Evolutionary conservation across 2,888 invertebrate species (phyloP).

Genomic region (Philonicus albiceps): DNA sequence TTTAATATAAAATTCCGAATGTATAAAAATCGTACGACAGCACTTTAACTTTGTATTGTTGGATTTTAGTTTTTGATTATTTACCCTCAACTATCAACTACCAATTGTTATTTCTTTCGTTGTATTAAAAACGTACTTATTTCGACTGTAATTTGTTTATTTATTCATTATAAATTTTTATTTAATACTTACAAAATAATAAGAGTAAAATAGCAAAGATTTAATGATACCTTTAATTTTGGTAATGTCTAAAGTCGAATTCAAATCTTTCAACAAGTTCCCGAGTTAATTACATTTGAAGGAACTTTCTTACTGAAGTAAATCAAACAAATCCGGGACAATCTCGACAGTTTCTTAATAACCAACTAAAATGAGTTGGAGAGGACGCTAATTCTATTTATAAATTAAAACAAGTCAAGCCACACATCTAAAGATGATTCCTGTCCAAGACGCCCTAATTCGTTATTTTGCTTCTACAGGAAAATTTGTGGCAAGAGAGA

Average conservation of each 20-base stretch:
- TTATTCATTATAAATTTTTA: too few relatives aligned
- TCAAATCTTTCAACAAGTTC: not conserved
- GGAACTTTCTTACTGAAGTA: not conserved
- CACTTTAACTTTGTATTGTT: too few relatives aligned
- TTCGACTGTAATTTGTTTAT: too few relatives aligned
- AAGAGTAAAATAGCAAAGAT: too few relatives aligned
- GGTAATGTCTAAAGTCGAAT: not conserved
- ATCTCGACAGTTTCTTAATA: not conserved
- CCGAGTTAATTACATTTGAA: not conserved
- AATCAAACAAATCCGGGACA: not conserved
- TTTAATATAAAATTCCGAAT: too few relatives aligned
- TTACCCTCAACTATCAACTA: too few relatives aligned
- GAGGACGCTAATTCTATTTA: not conserved
- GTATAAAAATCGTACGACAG: too few relatives aligned
- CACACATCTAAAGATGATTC: not conserved
- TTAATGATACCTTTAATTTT: not conserved
- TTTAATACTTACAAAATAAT: too few relatives aligned
- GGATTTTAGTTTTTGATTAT: too few relatives aligned
- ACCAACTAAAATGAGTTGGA: not conserved
- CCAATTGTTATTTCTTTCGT: too few relatives aligned
- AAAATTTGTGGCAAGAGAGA: not conserved
- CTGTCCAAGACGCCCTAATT: not conserved
- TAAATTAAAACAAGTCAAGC: not conserved
- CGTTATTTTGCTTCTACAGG: not conserved
- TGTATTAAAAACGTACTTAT: too few relatives aligned